These are phyloP conservation scores for Lacanobia wlatinum DNA, from an alignment of 2,888 invertebrate species.

Conservation along the genomic window DNA sequence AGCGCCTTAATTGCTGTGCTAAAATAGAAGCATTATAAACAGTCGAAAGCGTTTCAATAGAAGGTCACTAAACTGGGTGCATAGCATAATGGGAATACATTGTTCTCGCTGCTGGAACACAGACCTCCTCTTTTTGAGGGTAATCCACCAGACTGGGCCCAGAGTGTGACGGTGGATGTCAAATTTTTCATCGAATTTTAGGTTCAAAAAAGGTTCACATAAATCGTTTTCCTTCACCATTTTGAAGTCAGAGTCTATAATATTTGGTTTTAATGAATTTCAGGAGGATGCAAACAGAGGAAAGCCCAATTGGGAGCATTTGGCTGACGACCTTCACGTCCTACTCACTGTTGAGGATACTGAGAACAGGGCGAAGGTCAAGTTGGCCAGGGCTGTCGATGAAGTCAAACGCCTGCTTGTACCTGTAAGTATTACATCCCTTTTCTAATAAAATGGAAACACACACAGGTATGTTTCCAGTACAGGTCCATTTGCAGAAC, in stretches of 20 bases:
- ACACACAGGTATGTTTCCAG: too few species aligned
- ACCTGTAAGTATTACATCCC: slow-evolving; percentile 93
- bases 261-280: slow-evolving; percentile 46
- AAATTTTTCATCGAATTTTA: neutral
- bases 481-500: too few species aligned
- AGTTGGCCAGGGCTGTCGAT: slow-evolving; percentile 98
- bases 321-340: slow-evolving; percentile 99
- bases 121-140: neutral
- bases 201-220: too few species aligned
- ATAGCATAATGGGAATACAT: neutral
- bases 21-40: slow-evolving; percentile 47
- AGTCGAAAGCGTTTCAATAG: slow-evolving; percentile 28
- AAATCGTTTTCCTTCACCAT: neutral
- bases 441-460: too few species aligned
- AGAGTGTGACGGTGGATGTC: neutral
- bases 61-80: slow-evolving; percentile 38
- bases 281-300: slow-evolving; percentile 99
- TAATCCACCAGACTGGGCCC: neutral
- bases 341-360: slow-evolving; percentile 99
- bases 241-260: slow-evolving; percentile 3
- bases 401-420: slow-evolving; percentile 99
- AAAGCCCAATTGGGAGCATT: slow-evolving; percentile 99
- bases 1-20: slow-evolving; percentile 53
- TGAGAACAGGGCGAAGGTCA: slow-evolving; percentile 98
- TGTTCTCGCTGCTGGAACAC: neutral